Conservation (phyloP, 2,797 vertebrate genomes). For the Ibycter americanus region DNA sequence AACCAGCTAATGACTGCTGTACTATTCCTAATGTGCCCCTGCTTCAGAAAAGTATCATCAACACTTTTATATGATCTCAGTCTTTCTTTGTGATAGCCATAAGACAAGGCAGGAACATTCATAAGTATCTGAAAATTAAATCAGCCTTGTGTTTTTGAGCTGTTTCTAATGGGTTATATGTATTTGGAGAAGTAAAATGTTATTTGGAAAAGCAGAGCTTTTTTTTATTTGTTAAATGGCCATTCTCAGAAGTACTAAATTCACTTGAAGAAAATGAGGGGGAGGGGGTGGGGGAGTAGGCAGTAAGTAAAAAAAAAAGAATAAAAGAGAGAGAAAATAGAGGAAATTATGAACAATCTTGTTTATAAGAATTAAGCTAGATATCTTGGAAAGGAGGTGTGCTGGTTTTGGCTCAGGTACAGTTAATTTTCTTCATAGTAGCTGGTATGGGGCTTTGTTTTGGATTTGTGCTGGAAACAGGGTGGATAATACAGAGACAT, state of each 20-base stretch:
- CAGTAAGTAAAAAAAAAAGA: background rate
- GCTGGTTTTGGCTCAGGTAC: too few relatives aligned
- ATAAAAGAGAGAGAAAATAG: background rate
- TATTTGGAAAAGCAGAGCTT: background rate
- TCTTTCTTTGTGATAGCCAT: background rate
- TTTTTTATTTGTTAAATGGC: background rate
- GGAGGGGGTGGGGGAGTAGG: too few relatives aligned
- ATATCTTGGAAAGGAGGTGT: background rate
- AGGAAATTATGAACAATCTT: background rate
- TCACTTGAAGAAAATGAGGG: background rate
- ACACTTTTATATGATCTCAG: fast-evolving
- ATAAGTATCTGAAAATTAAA: background rate
- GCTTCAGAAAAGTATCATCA: background rate
- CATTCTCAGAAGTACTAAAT: background rate
- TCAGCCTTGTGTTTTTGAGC: background rate
- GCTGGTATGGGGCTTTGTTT: too few relatives aligned
- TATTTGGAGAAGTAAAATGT: background rate
- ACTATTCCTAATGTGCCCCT: background rate
- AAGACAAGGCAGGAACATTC: background rate
- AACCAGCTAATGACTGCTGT: background rate
- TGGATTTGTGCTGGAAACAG: too few relatives aligned
- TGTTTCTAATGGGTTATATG: background rate
- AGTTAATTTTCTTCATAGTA: too few relatives aligned
- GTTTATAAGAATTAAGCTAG: background rate
- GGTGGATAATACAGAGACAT: too few relatives aligned